A percentile compares a stretch with the other conserved stretches of the same genome.
phyloP scores from a whole-genome alignment of 2,888 invertebrate genomes.

The Drosophila affinis region DNA sequence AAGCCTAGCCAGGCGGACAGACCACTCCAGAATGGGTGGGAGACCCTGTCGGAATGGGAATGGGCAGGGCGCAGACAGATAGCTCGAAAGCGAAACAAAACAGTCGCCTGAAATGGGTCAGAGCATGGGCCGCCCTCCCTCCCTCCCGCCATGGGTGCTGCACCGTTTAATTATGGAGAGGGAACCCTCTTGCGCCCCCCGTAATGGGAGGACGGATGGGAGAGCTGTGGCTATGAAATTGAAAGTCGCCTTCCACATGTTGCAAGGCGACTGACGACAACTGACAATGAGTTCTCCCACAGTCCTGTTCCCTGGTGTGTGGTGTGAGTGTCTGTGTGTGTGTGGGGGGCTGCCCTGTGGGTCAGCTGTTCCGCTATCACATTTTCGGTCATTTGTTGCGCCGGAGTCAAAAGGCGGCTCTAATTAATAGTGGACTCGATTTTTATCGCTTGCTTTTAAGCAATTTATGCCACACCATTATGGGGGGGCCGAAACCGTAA shows the following conservation, averaged over 20 bases:
- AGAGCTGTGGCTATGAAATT: conserved; percentile 22
- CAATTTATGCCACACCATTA: conserved; percentile 62
- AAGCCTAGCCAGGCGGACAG: conserved; percentile 23
- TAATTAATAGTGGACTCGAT: conserved; percentile 73
- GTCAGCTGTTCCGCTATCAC: conserved; percentile 53
- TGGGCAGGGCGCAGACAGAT: conserved; percentile 10
- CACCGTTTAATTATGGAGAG: conserved; percentile 59
- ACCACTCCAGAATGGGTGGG: too few species aligned
- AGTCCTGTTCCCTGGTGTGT: background rate
- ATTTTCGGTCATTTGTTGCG: conserved; percentile 67
- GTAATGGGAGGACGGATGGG: conserved; percentile 1
- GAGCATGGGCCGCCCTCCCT: conserved; percentile 41
- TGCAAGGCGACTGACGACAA: background rate
- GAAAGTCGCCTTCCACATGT: conserved; percentile 12
- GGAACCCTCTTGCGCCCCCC: background rate
- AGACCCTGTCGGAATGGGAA: background rate
- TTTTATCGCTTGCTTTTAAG: conserved; percentile 63
- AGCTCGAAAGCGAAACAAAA: conserved; percentile 35
- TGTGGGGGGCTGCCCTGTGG: conserved; percentile 35
- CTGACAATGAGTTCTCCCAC: conserved; percentile 2
- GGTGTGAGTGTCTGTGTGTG: conserved; percentile 24
- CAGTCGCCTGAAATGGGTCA: conserved; percentile 49
- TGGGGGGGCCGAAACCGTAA: conserved; percentile 9
- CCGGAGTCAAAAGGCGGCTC: conserved; percentile 50
- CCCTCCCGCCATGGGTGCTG: conserved; percentile 35